Base-by-base conservation (phyloP, 2,888 invertebrate species). In the Keiferia lycopersicella region DNA sequence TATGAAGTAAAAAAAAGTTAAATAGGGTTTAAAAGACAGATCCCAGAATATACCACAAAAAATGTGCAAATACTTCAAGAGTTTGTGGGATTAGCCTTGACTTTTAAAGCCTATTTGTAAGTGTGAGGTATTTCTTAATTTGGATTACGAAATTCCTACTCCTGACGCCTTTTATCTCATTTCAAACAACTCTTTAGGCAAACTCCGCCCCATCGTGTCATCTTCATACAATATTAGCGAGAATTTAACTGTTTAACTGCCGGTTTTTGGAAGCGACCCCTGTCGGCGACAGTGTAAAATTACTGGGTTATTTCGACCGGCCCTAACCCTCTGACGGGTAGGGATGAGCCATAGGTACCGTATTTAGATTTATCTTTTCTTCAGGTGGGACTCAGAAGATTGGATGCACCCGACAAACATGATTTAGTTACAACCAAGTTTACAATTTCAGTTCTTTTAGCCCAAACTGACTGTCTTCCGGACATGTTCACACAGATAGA, bases 281-380 rank as follows among this genome's bases (percentile, higher is more conserved):
- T 80, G 82, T 68, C 71, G 66, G 65, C 71, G 83, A 82, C 81
- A 82, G 71, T 82, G 80, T 76, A 77, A 79, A 82, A 83, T 80
- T 69, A 70, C 70, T 71, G 73, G 80, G 80, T 74, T 80, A 79
- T 78, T 78, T 75, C 71, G 72, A 66, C 68, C 69, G 66, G 66
- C 73, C 73, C 72, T 74, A 73, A 71, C 76, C 75, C 75, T 73
- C 67, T 66, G 65, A 61, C 66, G 61, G 67, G 8, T 58, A 64
- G 66, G 64, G 64, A 30, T 22, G 65, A 53, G 62, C 14, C 14
- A 48, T 0, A 34, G 3, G 26, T 26, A 26, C 26, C 26, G n/a
- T 26, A 26, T 26, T 50, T 50, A 26, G 14, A 26, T 12, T 22
- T 26, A 22, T 22, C 7, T 18, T 18, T 12, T 26, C 4, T 14